These are phyloP conservation scores for Drepana arcuata DNA, from an alignment of 1,140 invertebrate genomes.

Conservation along the genomic window DNA sequence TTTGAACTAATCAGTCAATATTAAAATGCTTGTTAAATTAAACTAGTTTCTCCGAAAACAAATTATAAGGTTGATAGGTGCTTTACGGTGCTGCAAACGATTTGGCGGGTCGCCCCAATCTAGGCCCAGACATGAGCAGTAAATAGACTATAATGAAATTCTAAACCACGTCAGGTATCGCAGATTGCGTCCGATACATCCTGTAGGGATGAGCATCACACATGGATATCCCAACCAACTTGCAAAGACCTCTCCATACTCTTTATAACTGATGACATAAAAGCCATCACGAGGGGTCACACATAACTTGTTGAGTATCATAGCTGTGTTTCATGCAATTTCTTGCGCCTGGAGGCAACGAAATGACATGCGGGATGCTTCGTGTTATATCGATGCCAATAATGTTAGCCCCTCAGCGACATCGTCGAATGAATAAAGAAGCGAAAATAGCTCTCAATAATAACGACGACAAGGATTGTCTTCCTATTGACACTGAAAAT, in stretches of 20 bases:
- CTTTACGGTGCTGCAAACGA: too few species aligned
- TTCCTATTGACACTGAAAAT: too few species aligned
- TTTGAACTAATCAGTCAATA: too few species aligned
- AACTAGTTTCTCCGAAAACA: too few species aligned
- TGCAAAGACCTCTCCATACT: slow-evolving; percentile 19
- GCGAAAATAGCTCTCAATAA: too few species aligned
- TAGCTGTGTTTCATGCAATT: slow-evolving; percentile 53
- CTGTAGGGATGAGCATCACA: slow-evolving; percentile 35
- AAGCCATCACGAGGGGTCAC: background rate
- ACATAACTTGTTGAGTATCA: too few species aligned
- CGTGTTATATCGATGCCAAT: slow-evolving; percentile 44
- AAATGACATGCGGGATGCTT: slow-evolving; percentile 49
- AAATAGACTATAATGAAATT: slow-evolving; percentile 57
- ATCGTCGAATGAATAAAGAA: slow-evolving; percentile 11
- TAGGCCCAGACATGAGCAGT: slow-evolving; percentile 34
- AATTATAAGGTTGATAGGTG: too few species aligned
- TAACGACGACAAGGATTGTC: too few species aligned
- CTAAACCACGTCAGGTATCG: slow-evolving; percentile 48
- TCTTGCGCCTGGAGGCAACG: slow-evolving; percentile 49
- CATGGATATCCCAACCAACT: slow-evolving; percentile 25
- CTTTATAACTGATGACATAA: background rate
- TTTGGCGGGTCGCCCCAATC: slow-evolving; percentile 26
- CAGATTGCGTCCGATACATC: slow-evolving; percentile 60
- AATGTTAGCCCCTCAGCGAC: slow-evolving; percentile 23
- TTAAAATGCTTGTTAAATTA: too few species aligned